A percentile compares a stretch with the other conserved stretches of the same genome.
Conservation (phyloP, 2,113 vertebrate species). For the Corythoichthys intestinalis region DNA sequence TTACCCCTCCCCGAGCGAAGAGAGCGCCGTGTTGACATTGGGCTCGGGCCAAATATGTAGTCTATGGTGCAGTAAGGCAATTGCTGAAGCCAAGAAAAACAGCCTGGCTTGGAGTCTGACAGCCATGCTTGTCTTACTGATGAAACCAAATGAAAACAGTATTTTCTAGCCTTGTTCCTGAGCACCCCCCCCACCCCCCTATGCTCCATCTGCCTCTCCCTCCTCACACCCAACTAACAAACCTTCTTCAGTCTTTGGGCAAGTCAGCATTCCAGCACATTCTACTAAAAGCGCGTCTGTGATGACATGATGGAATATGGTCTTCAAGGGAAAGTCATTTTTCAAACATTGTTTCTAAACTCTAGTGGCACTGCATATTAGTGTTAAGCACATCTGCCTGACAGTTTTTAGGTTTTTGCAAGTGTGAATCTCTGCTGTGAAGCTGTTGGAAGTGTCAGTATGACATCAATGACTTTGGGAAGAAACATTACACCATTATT, state of each 20-base stretch:
- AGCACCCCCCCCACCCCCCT: background rate
- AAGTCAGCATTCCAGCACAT: background rate
- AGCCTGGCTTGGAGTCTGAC: conserved; percentile 60
- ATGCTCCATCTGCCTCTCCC: conserved; percentile 27
- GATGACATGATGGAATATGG: background rate
- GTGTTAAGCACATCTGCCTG: background rate
- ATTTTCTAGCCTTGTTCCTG: conserved; percentile 62
- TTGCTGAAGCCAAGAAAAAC: conserved; percentile 71
- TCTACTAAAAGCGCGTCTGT: background rate
- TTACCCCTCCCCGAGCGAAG: conserved; percentile 39
- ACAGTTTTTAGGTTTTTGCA: background rate
- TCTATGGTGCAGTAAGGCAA: conserved; percentile 60
- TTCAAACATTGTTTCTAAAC: background rate
- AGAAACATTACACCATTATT: background rate
- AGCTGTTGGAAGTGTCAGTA: background rate
- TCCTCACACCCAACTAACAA: conserved; percentile 1
- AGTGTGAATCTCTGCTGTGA: background rate
- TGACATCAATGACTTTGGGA: too few species aligned
- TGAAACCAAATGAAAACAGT: conserved; percentile 67
- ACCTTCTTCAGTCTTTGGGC: background rate
- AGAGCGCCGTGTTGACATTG: conserved; percentile 66
- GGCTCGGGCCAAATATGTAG: conserved; percentile 65
- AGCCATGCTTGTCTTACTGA: conserved; percentile 61
- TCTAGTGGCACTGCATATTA: background rate
- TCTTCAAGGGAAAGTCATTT: background rate